These are phyloP conservation scores for Neotragus moschatus DNA, from an alignment of 2,113 vertebrate species.

Conservation along the genomic window DNA sequence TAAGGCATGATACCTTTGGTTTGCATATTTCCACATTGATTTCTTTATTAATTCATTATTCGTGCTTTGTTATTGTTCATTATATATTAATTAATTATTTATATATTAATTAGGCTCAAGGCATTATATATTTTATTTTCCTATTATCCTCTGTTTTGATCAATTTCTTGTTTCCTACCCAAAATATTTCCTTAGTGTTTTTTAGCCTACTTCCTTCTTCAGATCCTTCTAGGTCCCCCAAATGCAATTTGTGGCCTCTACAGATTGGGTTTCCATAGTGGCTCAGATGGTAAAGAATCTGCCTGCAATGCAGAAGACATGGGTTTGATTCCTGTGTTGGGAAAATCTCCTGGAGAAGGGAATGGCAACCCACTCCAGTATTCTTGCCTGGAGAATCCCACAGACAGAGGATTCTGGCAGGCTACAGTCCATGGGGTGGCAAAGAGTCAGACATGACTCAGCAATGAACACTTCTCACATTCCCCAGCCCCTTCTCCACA, in stretches of 20 bases:
- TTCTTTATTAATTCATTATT: constrained; percentile 20
- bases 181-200: not conserved
- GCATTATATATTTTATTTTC: constrained; percentile 14
- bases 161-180: not conserved
- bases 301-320: not conserved
- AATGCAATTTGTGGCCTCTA: not conserved
- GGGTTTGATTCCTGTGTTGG: not conserved
- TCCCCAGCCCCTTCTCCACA: not conserved
- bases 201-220: not conserved
- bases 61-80: not conserved
- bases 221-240: not conserved
- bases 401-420: not conserved
- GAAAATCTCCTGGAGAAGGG: not conserved
- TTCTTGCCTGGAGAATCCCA: not conserved
- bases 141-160: constrained; percentile 1
- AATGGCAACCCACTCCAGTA: not conserved
- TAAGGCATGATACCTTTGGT: constrained; percentile 21
- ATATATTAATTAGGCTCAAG: constrained; percentile 10
- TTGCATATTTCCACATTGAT: constrained; percentile 32
- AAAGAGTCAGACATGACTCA: not conserved
- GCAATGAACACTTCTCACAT: not conserved
- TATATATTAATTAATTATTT: constrained; percentile 2
- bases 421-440: not conserved
- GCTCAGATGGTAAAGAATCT: not conserved
- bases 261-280: not conserved